Conservation (phyloP, 2,888 invertebrate genomes). For the Eupeodes latifasciatus region DNA sequence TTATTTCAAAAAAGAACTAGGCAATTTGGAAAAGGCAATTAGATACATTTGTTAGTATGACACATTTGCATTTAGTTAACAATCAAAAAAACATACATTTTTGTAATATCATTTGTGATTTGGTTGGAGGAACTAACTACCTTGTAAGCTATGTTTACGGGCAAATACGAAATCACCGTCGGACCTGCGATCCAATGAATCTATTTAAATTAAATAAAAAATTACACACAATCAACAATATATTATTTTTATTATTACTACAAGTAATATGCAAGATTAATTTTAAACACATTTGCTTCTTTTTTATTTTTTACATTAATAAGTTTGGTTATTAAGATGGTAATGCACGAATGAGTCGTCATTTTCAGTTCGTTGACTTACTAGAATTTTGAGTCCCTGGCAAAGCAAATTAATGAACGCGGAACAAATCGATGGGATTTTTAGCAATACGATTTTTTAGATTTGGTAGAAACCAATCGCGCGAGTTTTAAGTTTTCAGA, state of each 20-base stretch:
- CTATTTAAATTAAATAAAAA: slow-evolving; percentile 78
- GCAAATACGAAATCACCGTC: slow-evolving; percentile 82
- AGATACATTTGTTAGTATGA: not conserved
- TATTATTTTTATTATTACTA: not conserved
- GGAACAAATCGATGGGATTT: too few species aligned
- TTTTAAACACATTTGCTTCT: too few species aligned
- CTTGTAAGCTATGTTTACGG: slow-evolving; percentile 83
- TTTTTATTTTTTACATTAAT: too few species aligned
- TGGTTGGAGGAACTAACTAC: slow-evolving; percentile 78
- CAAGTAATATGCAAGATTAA: not conserved
- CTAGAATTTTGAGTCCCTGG: too few species aligned
- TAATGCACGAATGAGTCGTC: too few species aligned
- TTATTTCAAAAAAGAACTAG: not conserved
- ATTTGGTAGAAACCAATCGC: too few species aligned
- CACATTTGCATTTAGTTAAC: not conserved
- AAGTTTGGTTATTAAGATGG: too few species aligned
- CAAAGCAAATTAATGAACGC: too few species aligned
- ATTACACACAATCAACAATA: slow-evolving; percentile 19
- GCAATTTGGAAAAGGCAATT: too few species aligned
- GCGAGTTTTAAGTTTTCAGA: too few species aligned
- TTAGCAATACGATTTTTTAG: too few species aligned
- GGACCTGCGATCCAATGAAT: slow-evolving; percentile 83
- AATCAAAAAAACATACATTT: not conserved
- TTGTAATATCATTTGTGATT: not conserved
- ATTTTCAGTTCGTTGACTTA: too few species aligned